Percentiles rank a stretch among this genome's conserved stretches.
These are phyloP conservation scores for Microdon myrmicae DNA, from an alignment of 2,888 invertebrate genomes.

Conservation along the genomic window DNA sequence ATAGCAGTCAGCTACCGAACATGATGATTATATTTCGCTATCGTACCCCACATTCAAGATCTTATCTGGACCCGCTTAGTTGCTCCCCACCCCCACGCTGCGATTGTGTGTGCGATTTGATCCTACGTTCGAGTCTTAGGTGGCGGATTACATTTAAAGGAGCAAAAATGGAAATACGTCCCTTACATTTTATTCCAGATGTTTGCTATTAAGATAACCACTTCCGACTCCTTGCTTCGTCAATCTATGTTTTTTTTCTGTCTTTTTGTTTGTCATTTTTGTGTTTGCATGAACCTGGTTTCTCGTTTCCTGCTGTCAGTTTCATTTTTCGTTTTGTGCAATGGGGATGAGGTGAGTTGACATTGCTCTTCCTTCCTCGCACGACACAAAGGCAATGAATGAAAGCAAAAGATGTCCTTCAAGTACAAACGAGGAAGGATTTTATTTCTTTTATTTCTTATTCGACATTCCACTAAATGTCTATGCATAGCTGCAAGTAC, in stretches of 20 bases:
- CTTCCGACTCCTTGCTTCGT: slow-evolving; percentile 7
- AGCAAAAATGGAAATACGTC: slow-evolving; percentile 11
- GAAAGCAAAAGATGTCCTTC: slow-evolving; percentile 36
- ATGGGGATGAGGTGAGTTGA: too few species aligned
- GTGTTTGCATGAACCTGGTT: too few species aligned
- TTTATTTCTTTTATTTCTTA: slow-evolving; percentile 5
- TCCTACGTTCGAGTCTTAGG: slow-evolving; percentile 44
- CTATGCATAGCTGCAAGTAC: slow-evolving; percentile 7
- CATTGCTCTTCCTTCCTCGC: too few species aligned
- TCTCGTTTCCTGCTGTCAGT: too few species aligned
- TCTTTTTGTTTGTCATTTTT: slow-evolving; percentile 24
- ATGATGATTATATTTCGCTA: slow-evolving; percentile 40
- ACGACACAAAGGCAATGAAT: too few species aligned
- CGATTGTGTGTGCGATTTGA: slow-evolving; percentile 36
- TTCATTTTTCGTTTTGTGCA: too few species aligned
- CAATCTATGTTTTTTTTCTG: slow-evolving; percentile 15
- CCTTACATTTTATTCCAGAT: slow-evolving; percentile 36
- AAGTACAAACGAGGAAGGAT: slow-evolving; percentile 26
- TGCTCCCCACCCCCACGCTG: not conserved
- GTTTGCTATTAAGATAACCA: slow-evolving; percentile 32
- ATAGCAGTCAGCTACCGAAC: slow-evolving; percentile 34
- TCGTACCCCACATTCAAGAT: too few species aligned
- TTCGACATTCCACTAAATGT: slow-evolving; percentile 8
- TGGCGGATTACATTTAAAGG: slow-evolving; percentile 43
- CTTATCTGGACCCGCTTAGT: too few species aligned